phyloP scores from a whole-genome alignment of 2,797 vertebrate species.

The Sebastes iracundus region DNA sequence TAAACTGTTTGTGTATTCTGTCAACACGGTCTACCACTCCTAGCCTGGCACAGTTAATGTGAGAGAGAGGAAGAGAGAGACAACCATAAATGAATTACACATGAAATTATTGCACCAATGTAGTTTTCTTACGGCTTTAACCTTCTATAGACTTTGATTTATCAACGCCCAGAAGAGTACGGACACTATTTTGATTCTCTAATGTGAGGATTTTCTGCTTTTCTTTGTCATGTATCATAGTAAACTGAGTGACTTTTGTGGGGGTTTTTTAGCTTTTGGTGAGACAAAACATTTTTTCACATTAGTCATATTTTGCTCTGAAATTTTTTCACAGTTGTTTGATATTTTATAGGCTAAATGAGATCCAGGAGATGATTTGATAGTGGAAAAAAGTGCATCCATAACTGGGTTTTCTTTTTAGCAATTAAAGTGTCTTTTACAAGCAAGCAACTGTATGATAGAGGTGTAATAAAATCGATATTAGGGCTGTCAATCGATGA shows the following conservation, averaged over 20 bases:
- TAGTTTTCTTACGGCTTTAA: not conserved
- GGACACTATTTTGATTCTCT: too few species aligned
- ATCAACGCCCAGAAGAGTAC: not conserved
- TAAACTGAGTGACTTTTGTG: too few species aligned
- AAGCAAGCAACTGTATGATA: too few species aligned
- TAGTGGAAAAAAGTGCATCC: too few species aligned
- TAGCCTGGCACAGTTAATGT: not conserved
- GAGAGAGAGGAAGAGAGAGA: not conserved
- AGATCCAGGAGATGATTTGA: not conserved
- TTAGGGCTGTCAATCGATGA: too few species aligned
- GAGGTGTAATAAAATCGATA: too few species aligned
- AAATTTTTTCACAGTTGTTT: not conserved
- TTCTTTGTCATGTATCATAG: not conserved
- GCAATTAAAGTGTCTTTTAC: too few species aligned
- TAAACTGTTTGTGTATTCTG: constrained; percentile 34
- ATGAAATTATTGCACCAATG: not conserved
- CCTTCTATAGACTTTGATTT: not conserved
- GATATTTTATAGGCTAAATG: not conserved
- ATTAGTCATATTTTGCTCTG: too few species aligned
- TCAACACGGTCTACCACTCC: constrained; percentile 11
- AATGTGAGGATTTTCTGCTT: not conserved
- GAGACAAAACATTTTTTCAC: not conserved
- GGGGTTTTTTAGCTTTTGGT: not conserved
- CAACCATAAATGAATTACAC: not conserved
- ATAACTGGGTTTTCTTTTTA: too few species aligned